phyloP scores from a whole-genome alignment of 2,797 vertebrate genomes.

The Sternarchorhynchus goeldii region DNA sequence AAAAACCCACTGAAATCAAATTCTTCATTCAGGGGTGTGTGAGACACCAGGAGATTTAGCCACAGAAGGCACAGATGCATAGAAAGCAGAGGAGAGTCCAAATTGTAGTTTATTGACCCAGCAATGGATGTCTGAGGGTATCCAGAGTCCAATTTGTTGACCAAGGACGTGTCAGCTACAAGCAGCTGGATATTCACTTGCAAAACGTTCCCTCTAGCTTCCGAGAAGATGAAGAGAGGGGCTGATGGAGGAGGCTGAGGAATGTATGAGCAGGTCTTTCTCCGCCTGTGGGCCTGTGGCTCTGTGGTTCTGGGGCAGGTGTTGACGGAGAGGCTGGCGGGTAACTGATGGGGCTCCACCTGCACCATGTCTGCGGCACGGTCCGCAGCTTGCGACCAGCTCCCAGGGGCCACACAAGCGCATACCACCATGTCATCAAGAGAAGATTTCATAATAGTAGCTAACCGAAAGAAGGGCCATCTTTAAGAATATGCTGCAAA shows the following conservation, averaged over 20 bases:
- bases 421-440: slow-evolving; percentile 55
- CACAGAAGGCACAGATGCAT: slow-evolving; percentile 17
- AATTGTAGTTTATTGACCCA: slow-evolving; percentile 22
- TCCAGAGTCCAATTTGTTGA: slow-evolving; percentile 48
- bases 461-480: slow-evolving; percentile 27
- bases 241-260: slow-evolving; percentile 42
- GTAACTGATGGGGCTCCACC: slow-evolving; percentile 49
- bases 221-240: slow-evolving; percentile 14
- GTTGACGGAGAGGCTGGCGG: slow-evolving; percentile 45
- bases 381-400: neutral
- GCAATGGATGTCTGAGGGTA: slow-evolving; percentile 33
- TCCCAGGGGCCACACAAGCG: slow-evolving; percentile 39
- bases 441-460: slow-evolving; percentile 24
- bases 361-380: slow-evolving; percentile 21
- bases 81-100: slow-evolving; percentile 32
- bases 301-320: slow-evolving; percentile 36
- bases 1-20: slow-evolving; percentile 1
- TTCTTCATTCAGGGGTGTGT: neutral
- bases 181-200: slow-evolving; percentile 50
- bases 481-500: slow-evolving; percentile 24
- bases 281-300: neutral
- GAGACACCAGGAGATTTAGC: neutral
- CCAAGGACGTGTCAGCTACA: slow-evolving; percentile 41
- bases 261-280: slow-evolving; percentile 16
- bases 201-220: slow-evolving; percentile 1